phyloP scores from a whole-genome alignment of 2,888 invertebrate species.

The Busseola fusca region DNA sequence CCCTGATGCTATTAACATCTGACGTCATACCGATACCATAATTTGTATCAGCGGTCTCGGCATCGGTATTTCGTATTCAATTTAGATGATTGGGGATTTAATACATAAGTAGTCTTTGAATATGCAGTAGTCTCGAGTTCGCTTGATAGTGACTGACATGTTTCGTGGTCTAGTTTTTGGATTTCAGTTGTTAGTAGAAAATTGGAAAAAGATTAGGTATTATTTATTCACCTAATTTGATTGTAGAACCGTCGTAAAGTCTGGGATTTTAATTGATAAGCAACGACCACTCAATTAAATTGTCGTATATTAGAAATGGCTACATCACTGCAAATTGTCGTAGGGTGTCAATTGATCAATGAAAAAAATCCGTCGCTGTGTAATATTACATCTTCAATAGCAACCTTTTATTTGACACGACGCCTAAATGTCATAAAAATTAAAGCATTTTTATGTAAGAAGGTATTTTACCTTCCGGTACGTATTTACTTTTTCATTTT shows the following conservation, averaged over 20 bases:
- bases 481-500: conserved; percentile 44
- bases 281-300: background rate
- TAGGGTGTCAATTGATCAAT: background rate
- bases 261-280: background rate
- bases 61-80: conserved; percentile 49
- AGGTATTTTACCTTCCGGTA: conserved; percentile 19
- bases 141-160: conserved; percentile 11
- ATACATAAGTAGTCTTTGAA: conserved; percentile 42
- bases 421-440: background rate
- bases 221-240: background rate
- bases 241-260: background rate
- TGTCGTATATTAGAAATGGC: background rate
- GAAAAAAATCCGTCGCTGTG: background rate
- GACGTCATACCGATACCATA: conserved; percentile 41
- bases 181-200: background rate
- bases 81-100: conserved; percentile 41
- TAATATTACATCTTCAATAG: background rate
- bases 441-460: background rate
- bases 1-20: conserved; percentile 28
- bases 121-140: conserved; percentile 40
- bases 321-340: background rate
- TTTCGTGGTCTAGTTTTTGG: background rate
- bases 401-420: background rate
- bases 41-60: conserved; percentile 43
- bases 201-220: background rate